Conservation (phyloP, 2,888 invertebrate species). For the Thera britannica region DNA sequence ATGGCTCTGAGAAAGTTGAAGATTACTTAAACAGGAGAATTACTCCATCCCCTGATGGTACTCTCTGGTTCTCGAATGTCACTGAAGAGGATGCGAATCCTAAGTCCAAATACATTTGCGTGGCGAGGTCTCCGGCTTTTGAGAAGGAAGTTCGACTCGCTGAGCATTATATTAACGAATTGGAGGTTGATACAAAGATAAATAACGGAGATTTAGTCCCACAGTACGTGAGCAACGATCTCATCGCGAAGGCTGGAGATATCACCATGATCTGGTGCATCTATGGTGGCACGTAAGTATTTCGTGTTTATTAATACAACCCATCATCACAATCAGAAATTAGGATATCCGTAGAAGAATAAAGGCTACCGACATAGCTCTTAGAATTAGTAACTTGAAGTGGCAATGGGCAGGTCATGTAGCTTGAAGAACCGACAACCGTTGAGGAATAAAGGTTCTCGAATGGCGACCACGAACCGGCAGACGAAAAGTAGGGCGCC, state of each 20-base stretch:
- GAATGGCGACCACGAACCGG: no score
- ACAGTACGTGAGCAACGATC: conserved; percentile 63
- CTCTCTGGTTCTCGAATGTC: conserved; percentile 66
- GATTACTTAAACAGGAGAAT: conserved; percentile 54
- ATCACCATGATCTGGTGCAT: conserved; percentile 69
- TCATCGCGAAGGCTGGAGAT: conserved; percentile 58
- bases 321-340: no score
- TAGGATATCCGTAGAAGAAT: no score
- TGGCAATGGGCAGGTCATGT: no score
- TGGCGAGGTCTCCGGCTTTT: conserved; percentile 60
- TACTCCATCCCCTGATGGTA: conserved; percentile 63
- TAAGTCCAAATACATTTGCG: conserved; percentile 63
- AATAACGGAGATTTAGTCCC: conserved; percentile 58
- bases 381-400: no score
- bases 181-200: conserved; percentile 50
- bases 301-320: neutral
- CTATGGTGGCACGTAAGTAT: conserved; percentile 72
- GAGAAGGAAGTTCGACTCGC: conserved; percentile 57
- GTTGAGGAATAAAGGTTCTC: no score
- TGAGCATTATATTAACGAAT: conserved; percentile 59
- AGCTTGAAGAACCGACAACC: no score
- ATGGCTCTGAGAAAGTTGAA: conserved; percentile 48
- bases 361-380: no score
- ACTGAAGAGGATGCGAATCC: conserved; percentile 59
- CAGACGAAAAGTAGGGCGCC: no score